Conservation (phyloP, 2,113 vertebrate species). For the Gymnocephalus cernua region DNA sequence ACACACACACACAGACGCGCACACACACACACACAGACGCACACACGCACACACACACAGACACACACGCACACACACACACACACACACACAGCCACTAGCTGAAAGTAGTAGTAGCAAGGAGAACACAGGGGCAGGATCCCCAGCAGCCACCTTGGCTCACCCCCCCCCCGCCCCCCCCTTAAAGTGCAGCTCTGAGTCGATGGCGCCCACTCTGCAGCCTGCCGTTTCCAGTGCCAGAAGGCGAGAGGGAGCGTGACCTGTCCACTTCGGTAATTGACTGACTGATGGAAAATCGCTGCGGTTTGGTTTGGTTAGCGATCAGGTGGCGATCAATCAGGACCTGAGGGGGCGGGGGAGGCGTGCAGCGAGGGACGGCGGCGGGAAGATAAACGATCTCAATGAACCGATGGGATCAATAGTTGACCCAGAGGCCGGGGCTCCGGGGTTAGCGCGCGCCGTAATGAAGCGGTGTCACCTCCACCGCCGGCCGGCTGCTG, state of each 20-base stretch:
- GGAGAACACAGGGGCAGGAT: too few species aligned
- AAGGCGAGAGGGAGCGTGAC: neutral
- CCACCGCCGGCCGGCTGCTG: rapidly evolving
- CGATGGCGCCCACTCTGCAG: too few species aligned
- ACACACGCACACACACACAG: too few species aligned
- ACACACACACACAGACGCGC: too few species aligned
- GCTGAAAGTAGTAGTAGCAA: too few species aligned
- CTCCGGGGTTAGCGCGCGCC: neutral
- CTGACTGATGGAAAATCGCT: slow-evolving; percentile 53
- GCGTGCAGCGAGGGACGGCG: neutral
- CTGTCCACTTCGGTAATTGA: slow-evolving; percentile 47
- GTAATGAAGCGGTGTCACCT: slow-evolving; percentile 36
- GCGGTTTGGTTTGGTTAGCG: slow-evolving; percentile 37
- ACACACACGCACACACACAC: too few species aligned
- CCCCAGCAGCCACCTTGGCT: too few species aligned
- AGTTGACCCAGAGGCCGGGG: slow-evolving; percentile 20
- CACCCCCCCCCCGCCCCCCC: too few species aligned
- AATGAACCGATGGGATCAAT: slow-evolving; percentile 53
- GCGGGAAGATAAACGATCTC: slow-evolving; percentile 44
- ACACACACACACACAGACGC: too few species aligned
- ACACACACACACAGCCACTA: too few species aligned
- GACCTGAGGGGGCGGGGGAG: neutral
- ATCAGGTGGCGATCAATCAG: slow-evolving; percentile 54
- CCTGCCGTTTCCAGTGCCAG: too few species aligned
- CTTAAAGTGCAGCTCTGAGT: too few species aligned